Conservation (phyloP, 2,888 invertebrate genomes). For the Trileptium ribeirensis region DNA sequence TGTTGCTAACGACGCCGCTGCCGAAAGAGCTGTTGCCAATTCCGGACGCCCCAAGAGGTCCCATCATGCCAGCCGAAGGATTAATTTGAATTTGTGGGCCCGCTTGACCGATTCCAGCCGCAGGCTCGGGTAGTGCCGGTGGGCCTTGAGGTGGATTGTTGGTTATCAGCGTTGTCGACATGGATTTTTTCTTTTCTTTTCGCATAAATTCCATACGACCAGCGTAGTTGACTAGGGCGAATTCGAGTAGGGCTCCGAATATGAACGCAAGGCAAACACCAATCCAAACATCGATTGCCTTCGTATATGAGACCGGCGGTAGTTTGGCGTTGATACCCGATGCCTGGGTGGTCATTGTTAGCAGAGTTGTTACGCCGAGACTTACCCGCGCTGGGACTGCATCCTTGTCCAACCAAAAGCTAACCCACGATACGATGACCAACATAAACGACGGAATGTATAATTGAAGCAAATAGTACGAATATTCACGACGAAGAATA, state of each 20-base stretch:
- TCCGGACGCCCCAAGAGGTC: neutral
- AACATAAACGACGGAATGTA: conserved; percentile 83
- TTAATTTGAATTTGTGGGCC: neutral
- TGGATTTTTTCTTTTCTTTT: conserved; percentile 19
- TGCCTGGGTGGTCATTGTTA: conserved; percentile 93
- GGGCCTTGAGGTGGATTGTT: too few relatives aligned
- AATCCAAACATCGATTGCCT: conserved; percentile 59
- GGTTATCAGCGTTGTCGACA: neutral
- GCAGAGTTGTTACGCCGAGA: conserved; percentile 82
- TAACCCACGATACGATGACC: conserved; percentile 78
- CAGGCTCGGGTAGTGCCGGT: neutral
- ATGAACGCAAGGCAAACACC: conserved; percentile 83
- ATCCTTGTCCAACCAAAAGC: conserved; percentile 69
- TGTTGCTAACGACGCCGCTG: too few relatives aligned
- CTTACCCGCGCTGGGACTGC: conserved; percentile 89
- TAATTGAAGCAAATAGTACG: conserved; percentile 97
- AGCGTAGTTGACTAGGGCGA: conserved; percentile 91
- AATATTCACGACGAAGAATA: conserved; percentile 93
- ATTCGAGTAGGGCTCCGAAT: conserved; percentile 88
- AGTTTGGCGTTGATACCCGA: conserved; percentile 87
- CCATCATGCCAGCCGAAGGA: neutral
- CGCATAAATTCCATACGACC: conserved; percentile 67
- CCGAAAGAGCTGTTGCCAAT: neutral
- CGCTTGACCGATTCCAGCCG: neutral
- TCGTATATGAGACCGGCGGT: conserved; percentile 93